Percentiles rank a stretch among this genome's conserved stretches.
Conservation (phyloP, 2,888 invertebrate species). For the Oxytorus armatus region DNA sequence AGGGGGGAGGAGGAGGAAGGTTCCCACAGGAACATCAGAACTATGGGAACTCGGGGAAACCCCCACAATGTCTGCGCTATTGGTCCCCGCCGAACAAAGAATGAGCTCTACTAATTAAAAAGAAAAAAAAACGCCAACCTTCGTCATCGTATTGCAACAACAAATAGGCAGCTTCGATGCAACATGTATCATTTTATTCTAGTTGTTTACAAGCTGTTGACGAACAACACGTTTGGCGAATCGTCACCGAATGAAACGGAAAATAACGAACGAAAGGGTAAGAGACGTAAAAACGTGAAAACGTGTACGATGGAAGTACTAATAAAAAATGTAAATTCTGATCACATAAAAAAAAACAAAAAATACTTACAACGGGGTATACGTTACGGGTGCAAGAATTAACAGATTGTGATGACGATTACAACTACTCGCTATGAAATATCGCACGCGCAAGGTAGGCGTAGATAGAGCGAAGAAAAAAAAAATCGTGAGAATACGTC, state of each 20-base stretch:
- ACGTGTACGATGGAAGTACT: too few relatives aligned
- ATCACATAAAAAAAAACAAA: neutral
- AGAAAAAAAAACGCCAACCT: constrained; percentile 22
- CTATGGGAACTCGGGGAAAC: constrained; percentile 76
- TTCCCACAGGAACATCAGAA: constrained; percentile 80
- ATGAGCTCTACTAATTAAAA: constrained; percentile 48
- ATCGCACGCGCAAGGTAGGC: neutral
- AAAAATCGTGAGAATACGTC: constrained; percentile 47
- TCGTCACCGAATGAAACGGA: too few relatives aligned
- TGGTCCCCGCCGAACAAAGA: constrained; percentile 54
- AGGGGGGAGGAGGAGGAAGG: constrained; percentile 60
- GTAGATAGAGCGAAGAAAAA: neutral
- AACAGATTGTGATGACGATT: neutral
- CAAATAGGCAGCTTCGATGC: neutral
- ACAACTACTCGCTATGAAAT: neutral
- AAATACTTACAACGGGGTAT: neutral
- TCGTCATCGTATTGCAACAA: constrained; percentile 10
- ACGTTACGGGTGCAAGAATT: neutral
- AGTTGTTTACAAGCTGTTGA: too few relatives aligned
- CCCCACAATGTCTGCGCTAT: constrained; percentile 40
- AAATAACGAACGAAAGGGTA: too few relatives aligned
- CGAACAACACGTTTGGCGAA: too few relatives aligned
- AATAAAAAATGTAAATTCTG: neutral
- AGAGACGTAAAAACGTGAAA: too few relatives aligned
- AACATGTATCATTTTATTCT: neutral